Conservation (phyloP, 2,113 vertebrate genomes). For the Proterorhinus semilunaris region DNA sequence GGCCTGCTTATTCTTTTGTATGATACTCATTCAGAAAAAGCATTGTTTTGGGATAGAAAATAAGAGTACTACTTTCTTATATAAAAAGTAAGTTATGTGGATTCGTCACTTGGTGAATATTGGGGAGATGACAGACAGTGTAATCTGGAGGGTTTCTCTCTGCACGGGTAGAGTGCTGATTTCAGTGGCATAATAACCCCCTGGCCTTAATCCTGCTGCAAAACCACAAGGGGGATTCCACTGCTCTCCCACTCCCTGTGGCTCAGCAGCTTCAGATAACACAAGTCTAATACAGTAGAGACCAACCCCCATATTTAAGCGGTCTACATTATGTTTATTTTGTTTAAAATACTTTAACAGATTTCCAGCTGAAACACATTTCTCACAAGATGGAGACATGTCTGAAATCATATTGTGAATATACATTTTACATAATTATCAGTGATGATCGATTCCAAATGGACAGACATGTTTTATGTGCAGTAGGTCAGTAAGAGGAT, state of each 20-base stretch:
- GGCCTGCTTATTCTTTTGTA: conserved; percentile 28
- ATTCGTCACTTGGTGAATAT: conserved; percentile 22
- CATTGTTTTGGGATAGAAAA: neutral
- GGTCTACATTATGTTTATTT: neutral
- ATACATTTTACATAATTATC: too few relatives aligned
- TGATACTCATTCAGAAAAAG: conserved; percentile 23
- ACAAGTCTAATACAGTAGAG: conserved; percentile 6
- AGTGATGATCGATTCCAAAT: too few relatives aligned
- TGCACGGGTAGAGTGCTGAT: conserved; percentile 44
- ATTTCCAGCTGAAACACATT: too few relatives aligned
- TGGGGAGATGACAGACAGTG: conserved; percentile 39
- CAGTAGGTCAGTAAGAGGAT: neutral
- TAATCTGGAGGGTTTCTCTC: conserved; percentile 53
- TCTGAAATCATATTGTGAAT: too few relatives aligned
- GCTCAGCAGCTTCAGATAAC: conserved; percentile 7
- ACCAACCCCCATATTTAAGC: neutral
- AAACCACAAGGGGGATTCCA: conserved; percentile 46
- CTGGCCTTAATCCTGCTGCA: conserved; percentile 69
- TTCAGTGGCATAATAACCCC: conserved; percentile 67
- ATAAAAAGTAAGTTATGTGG: neutral
- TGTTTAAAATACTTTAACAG: too few relatives aligned
- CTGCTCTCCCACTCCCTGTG: conserved; percentile 24
- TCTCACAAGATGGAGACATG: too few relatives aligned
- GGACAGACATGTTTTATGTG: neutral
- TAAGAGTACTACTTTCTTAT: neutral